phyloP scores from a whole-genome alignment of 2,888 invertebrate species.

The Scaptomyza parva region DNA sequence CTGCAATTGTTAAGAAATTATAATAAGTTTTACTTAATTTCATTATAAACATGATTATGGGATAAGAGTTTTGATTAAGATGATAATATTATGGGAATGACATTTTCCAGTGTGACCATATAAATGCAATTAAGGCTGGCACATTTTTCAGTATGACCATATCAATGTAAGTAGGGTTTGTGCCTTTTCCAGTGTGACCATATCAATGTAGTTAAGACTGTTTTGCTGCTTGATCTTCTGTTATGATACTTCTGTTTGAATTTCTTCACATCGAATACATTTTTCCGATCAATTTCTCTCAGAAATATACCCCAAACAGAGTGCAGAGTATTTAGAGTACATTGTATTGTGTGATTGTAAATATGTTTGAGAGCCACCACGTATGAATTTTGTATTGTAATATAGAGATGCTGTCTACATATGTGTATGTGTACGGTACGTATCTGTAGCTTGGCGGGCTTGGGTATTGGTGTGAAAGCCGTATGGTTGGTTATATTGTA shows the following conservation, averaged over 20 bases:
- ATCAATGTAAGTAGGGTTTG: neutral
- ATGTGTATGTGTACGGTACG: neutral
- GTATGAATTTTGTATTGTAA: constrained; percentile 55
- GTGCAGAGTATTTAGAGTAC: constrained; percentile 23
- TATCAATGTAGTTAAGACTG: neutral
- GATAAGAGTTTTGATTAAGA: too few relatives aligned
- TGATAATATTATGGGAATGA: neutral
- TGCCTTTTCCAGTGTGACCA: neutral
- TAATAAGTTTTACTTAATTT: too few relatives aligned
- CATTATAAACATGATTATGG: neutral
- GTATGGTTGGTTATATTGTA: constrained; percentile 68
- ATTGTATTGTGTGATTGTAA: constrained; percentile 9
- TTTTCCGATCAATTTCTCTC: neutral
- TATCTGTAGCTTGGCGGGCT: constrained; percentile 27
- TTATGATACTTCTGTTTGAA: neutral
- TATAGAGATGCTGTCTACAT: constrained; percentile 46
- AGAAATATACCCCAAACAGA: neutral
- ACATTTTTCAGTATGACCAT: too few relatives aligned
- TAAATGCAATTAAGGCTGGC: neutral
- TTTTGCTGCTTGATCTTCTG: neutral
- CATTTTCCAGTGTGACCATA: neutral
- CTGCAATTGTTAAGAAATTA: constrained; percentile 12
- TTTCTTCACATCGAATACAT: neutral
- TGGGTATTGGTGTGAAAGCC: constrained; percentile 18
- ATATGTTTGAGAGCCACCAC: constrained; percentile 15